Evolutionary conservation across 2,113 vertebrate species (phyloP).

Genomic region (Xiphorhynchus elegans): DNA sequence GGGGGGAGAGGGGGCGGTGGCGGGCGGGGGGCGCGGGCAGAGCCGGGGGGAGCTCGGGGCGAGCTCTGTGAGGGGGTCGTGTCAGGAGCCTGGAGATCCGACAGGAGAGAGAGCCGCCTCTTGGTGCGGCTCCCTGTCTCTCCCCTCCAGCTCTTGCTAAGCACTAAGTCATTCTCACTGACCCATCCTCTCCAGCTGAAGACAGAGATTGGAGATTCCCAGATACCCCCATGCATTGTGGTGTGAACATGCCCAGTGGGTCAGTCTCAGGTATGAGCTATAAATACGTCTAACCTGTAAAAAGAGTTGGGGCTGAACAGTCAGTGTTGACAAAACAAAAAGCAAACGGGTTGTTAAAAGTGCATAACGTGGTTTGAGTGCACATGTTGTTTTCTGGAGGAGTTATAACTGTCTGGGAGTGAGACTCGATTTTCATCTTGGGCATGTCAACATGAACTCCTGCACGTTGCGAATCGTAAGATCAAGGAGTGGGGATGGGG

Average conservation of each 20-base stretch:
- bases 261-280: constrained; percentile 70
- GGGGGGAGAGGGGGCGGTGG: too few species aligned
- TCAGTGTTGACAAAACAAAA: constrained; percentile 27
- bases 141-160: constrained; percentile 54
- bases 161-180: constrained; percentile 67
- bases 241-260: constrained; percentile 70
- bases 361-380: background rate
- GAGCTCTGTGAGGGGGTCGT: constrained; percentile 49
- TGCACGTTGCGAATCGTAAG: background rate
- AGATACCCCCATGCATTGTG: constrained; percentile 70
- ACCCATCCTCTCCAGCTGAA: constrained; percentile 68
- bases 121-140: constrained; percentile 53
- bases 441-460: constrained; percentile 51
- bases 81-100: constrained; percentile 58
- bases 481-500: constrained; percentile 24
- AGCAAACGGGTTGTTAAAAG: constrained; percentile 10
- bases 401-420: constrained; percentile 11
- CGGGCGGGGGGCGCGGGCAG: too few species aligned
- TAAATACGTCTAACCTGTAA: constrained; percentile 69
- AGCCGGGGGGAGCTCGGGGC: constrained; percentile 21
- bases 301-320: constrained; percentile 60
- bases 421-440: constrained; percentile 50
- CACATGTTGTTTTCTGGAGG: constrained; percentile 28
- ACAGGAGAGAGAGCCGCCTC: constrained; percentile 55
- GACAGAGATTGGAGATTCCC: constrained; percentile 68